Evolutionary conservation across 2,113 vertebrate species (phyloP), one percentile per base, ranked within the genome.

Genomic region (Nerophis lumbriciformis): DNA sequence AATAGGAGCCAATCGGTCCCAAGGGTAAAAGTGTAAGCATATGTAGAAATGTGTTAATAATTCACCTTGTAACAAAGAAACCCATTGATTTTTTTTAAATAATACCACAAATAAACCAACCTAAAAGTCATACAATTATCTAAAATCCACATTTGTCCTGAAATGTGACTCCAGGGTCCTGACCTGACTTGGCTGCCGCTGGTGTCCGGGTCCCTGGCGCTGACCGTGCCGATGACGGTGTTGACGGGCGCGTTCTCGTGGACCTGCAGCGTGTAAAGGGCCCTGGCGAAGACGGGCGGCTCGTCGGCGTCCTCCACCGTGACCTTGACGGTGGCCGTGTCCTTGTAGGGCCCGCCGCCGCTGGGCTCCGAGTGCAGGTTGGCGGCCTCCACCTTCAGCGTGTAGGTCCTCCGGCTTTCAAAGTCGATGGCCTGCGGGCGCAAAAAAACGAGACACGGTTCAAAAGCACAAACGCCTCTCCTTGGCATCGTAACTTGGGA

Each of bases 301-400:
- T 99, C 97, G 0, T 99, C 97, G 0, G 96, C 87, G 37, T 99
- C 97, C 59, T 97, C 94, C 3, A 99, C 92, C 0, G 90, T 83
- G 1, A 99, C 88, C 87, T 97, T 96, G 2, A 99, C 90, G 0
- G 94, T 98, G 0, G 97, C 94, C 0, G 94, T 96, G 66, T 99
- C 97, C 86, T 94, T 97, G 85, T 94, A 99, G 44, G 95, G 95
- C 0, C 89, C 93, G 21, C 90, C 88, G 10, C 89, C 81, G 62
- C 88, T 85, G 78, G 93, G 93, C 80, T 95, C 95, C 0, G 87
- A 83, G 35, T 92, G 91, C 14, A 94, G 16, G 76, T 99, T 99
- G 87, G 91, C 91, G 35, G 96, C 96, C 78, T 98, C 97, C 44
- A 98, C 91, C 68, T 94, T 97, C 76, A 99, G 85, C 0, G 92